These are phyloP conservation scores for Oryzias sinensis DNA, from an alignment of 2,797 vertebrate species.

Conservation along the genomic window DNA sequence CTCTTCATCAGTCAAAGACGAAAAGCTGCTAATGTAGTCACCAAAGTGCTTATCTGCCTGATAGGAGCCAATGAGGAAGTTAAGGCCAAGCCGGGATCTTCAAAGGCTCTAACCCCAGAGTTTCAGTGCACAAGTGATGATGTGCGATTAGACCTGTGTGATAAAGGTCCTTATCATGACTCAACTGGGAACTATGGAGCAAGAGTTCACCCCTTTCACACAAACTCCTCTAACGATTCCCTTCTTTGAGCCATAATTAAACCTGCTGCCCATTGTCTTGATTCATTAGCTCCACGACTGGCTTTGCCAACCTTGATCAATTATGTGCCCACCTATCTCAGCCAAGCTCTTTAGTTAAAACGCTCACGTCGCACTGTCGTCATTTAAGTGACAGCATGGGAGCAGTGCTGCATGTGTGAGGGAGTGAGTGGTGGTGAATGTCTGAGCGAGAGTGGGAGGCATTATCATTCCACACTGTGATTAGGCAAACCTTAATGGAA, in stretches of 20 bases:
- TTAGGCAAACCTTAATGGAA: conserved; percentile 67
- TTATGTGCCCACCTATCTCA: conserved; percentile 66
- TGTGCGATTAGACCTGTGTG: conserved; percentile 46
- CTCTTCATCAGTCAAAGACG: conserved; percentile 54
- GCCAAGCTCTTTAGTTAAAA: conserved; percentile 57
- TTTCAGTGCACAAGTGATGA: conserved; percentile 51
- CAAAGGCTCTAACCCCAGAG: conserved; percentile 26
- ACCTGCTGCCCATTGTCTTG: conserved; percentile 68
- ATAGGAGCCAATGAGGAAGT: conserved; percentile 40
- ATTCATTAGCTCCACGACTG: conserved; percentile 69
- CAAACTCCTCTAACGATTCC: conserved; percentile 68
- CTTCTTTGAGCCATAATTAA: conserved; percentile 73
- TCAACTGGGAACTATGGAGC: conserved; percentile 37
- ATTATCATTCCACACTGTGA: conserved; percentile 59
- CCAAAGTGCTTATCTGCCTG: conserved; percentile 52
- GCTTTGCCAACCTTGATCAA: conserved; percentile 76
- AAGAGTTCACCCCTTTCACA: conserved; percentile 59
- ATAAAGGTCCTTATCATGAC: conserved; percentile 65
- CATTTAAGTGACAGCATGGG: conserved; percentile 36
- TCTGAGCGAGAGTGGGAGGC: conserved; percentile 39
- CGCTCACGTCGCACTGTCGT: conserved; percentile 52
- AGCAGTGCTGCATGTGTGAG: conserved; percentile 11
- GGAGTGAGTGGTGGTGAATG: conserved; percentile 17
- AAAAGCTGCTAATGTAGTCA: conserved; percentile 25
- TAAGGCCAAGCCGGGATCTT: conserved; percentile 40